Evolutionary conservation across 2,113 vertebrate species (phyloP).

Genomic region (Felis chaus): DNA sequence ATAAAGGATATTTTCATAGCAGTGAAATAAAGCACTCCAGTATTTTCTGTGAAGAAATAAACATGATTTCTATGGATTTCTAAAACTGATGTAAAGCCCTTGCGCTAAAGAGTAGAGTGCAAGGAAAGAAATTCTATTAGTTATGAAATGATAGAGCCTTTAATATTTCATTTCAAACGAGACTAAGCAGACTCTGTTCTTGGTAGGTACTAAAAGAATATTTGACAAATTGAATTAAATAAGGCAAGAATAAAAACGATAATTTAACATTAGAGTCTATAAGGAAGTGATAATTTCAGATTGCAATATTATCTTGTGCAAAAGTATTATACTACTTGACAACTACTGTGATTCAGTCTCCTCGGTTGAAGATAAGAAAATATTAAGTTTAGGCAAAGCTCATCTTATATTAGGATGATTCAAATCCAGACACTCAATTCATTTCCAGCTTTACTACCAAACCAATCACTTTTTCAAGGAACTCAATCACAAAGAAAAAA

Average conservation of each 20-base stretch:
- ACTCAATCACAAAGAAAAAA: not conserved
- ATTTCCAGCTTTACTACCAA: not conserved
- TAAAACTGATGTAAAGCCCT: not conserved
- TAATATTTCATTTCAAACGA: conserved; percentile 78
- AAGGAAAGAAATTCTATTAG: not conserved
- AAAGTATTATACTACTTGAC: conserved; percentile 19
- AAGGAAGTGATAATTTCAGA: not conserved
- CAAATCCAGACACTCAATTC: not conserved
- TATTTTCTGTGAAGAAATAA: conserved; percentile 17
- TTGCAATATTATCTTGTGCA: conserved; percentile 21
- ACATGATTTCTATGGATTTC: not conserved
- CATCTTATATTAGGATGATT: not conserved
- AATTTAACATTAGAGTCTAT: not conserved
- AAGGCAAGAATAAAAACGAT: conserved; percentile 15
- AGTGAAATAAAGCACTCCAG: not conserved
- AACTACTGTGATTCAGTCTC: not conserved
- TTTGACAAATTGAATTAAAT: conserved; percentile 51
- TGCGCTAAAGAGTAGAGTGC: not conserved
- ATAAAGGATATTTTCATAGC: not conserved
- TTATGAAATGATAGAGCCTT: conserved; percentile 71
- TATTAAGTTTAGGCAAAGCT: conserved; percentile 2
- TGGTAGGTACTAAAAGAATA: conserved; percentile 16
- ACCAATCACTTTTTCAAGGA: not conserved
- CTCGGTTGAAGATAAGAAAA: not conserved
- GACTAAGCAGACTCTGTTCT: not conserved